phyloP scores from a whole-genome alignment of 2,113 vertebrate species.

The Typhlomys cinereus region DNA sequence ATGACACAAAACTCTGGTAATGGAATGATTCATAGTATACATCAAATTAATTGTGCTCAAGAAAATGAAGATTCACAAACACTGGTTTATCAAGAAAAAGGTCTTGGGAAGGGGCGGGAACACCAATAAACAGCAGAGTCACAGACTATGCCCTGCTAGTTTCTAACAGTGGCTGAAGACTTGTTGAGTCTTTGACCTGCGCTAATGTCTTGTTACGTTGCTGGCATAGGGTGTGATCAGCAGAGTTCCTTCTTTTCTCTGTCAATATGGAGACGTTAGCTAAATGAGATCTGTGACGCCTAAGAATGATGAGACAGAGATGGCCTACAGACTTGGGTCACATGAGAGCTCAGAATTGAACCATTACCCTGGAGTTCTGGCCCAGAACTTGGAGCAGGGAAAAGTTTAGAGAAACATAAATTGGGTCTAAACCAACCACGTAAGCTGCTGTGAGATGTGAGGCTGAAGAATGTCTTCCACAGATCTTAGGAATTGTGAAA shows the following conservation, averaged over 20 bases:
- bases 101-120: background rate
- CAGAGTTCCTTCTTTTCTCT: background rate
- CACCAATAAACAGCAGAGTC: background rate
- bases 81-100: background rate
- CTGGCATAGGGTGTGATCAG: background rate
- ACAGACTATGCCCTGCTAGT: background rate
- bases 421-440: background rate
- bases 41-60: background rate
- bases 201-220: background rate
- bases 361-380: background rate
- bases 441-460: background rate
- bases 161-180: background rate
- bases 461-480: background rate
- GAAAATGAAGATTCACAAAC: background rate
- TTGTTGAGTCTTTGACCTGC: no score
- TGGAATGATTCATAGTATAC: background rate
- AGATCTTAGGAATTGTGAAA: background rate
- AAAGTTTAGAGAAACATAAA: background rate
- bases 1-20: background rate
- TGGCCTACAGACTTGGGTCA: background rate
- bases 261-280: background rate
- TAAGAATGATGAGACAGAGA: background rate
- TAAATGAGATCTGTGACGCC: background rate
- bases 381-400: background rate
- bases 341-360: background rate